Base-by-base conservation (phyloP, 2,797 vertebrate species). In the Xiphorhynchus erythropygius region DNA sequence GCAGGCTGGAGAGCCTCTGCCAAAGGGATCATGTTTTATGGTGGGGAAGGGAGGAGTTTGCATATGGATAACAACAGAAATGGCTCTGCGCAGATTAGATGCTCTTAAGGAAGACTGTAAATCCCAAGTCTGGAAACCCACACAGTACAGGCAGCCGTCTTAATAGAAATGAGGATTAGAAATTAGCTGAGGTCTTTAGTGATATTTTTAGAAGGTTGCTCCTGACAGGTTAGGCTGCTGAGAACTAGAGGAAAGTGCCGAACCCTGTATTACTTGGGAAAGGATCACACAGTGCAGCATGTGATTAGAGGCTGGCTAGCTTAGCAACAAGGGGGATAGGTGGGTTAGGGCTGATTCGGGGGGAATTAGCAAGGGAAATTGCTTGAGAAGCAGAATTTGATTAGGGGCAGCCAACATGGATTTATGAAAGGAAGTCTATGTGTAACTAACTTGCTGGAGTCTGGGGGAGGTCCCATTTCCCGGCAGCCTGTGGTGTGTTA, bases 141-240 rank as follows among this genome's bases (percentile, higher is more conserved):
- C 93, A 69, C 53, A 93, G 93, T 88, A 83, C 80, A 93, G 96
- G 91, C 93, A 90, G 88, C 55, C 52, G 21, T 96, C 93, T 96
- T 93, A 92, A 90, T 57, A 94, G 93, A 91, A 97, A 91, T 1
- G 18, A 91, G 97, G 97, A 98, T 98, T 97, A 98, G 95, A 98
- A 97, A 97, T 97, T 96, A 97, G 97, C 93, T 11, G 75, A 96
- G 76, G 95, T 97, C 93, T 98, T 98, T 97, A 94, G 92, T 44
- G 95, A n/a, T 98, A 98, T 98, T 97, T 98, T 98, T 98, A 98
- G 97, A 97, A 93, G 73, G 94, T 95, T 91, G 84, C 90, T 97
- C 55, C 95, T 96, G 97, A 97, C 96, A 97, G 96, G 97, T 95
- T 90, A 97, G 95, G 94, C 89, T 92, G 95, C 95, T 93, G 96